phyloP scores from a whole-genome alignment of 2,113 vertebrate species.

The Climacteris rufus region DNA sequence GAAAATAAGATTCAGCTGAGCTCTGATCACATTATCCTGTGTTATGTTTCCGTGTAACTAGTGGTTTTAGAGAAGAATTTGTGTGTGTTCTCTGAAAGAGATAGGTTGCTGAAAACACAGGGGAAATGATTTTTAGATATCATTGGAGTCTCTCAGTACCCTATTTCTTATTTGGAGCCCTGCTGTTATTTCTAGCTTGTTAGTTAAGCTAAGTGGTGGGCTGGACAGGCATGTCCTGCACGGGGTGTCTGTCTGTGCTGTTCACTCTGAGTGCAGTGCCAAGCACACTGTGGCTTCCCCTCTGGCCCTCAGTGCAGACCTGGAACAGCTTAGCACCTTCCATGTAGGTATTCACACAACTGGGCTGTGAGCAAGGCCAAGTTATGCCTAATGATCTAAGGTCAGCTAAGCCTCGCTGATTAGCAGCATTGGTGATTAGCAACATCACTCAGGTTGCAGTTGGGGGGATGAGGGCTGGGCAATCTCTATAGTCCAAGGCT shows the following conservation, averaged over 20 bases:
- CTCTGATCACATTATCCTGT: constrained; percentile 26
- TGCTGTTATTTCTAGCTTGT: not conserved
- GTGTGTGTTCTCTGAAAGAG: constrained; percentile 17
- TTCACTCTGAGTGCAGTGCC: accelerated
- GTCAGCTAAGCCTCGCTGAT: not conserved
- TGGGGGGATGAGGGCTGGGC: not conserved
- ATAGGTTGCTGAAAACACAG: constrained; percentile 10
- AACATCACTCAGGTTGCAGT: not conserved
- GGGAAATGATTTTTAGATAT: not conserved
- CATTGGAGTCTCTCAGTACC: not conserved
- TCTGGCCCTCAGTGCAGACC: not conserved
- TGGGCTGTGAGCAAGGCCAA: not conserved
- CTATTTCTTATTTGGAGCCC: not conserved
- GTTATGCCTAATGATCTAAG: not conserved
- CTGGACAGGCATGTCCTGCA: not conserved
- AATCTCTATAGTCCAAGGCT: not conserved
- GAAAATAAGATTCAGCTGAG: constrained; percentile 61
- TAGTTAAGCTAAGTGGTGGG: not conserved
- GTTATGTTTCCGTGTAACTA: constrained; percentile 14
- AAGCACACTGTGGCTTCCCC: not conserved
- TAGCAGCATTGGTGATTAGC: not conserved
- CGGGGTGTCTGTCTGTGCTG: not conserved
- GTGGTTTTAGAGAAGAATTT: constrained; percentile 1
- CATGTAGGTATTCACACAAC: accelerated
- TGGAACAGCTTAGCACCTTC: not conserved